A percentile compares a stretch with the other conserved stretches of the same genome.
Conservation (phyloP, 1,140 invertebrate species). For the Portunus trituberculatus region DNA sequence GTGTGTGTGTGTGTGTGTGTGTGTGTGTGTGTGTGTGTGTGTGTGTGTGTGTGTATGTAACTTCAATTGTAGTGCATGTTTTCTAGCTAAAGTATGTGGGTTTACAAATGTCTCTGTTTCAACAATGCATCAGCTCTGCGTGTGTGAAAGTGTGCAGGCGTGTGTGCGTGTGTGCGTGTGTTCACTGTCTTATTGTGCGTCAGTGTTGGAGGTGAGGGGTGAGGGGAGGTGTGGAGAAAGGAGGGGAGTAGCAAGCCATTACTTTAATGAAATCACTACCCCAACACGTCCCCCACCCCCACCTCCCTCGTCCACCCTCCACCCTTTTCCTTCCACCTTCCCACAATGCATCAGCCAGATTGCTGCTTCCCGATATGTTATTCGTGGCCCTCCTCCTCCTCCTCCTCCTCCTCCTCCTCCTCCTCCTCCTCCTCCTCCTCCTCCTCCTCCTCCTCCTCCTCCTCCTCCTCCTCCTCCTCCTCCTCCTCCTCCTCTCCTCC, state of each 20-base stretch:
- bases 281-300: not conserved
- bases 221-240: too few relatives aligned
- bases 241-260: not conserved
- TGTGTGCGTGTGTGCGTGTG: conserved; percentile 50
- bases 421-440: too few relatives aligned
- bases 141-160: conserved; percentile 44
- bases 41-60: conserved; percentile 34
- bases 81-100: too few relatives aligned
- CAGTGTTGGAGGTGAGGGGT: too few relatives aligned
- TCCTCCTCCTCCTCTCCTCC: too few relatives aligned
- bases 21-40: conserved; percentile 47
- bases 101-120: too few relatives aligned
- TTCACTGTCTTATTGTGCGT: not conserved
- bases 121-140: not conserved
- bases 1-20: conserved; percentile 57
- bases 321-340: not conserved
- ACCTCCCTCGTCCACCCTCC: not conserved
- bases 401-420: too few relatives aligned
- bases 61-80: too few relatives aligned
- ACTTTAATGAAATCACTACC: not conserved
- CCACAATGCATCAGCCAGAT: not conserved
- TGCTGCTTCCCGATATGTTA: too few relatives aligned
- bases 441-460: too few relatives aligned
- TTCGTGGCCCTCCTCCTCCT: too few relatives aligned
- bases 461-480: too few relatives aligned